phyloP scores from a whole-genome alignment of 2,797 vertebrate genomes.

The Pseudopleuronectes americanus region DNA sequence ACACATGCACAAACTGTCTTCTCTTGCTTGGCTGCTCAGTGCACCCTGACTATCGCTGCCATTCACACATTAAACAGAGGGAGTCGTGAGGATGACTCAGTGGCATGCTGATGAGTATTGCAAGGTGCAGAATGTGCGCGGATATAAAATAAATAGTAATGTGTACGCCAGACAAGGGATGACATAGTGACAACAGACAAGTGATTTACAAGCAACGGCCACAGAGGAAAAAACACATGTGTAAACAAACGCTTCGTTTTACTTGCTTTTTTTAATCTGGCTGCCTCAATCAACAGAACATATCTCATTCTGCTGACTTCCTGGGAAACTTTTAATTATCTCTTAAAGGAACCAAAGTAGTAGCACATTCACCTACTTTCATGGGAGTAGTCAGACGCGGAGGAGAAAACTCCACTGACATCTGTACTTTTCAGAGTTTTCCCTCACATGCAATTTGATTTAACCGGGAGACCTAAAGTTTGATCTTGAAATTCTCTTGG shows the following conservation, averaged over 20 bases:
- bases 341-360: conserved; percentile 30
- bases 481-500: conserved; percentile 12
- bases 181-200: conserved; percentile 27
- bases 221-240: conserved; percentile 70
- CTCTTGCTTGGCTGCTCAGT: conserved; percentile 42
- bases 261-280: conserved; percentile 49
- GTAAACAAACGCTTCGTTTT: conserved; percentile 67
- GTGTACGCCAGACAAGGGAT: conserved; percentile 44
- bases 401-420: conserved; percentile 4
- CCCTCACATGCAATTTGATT: not conserved
- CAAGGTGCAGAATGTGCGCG: conserved; percentile 35
- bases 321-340: conserved; percentile 63
- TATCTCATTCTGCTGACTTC: conserved; percentile 45
- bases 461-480: not conserved
- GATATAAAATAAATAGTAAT: conserved; percentile 57
- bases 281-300: conserved; percentile 59
- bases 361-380: conserved; percentile 8
- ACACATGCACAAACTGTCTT: not conserved
- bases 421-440: conserved; percentile 7
- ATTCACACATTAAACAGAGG: conserved; percentile 50
- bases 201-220: conserved; percentile 62
- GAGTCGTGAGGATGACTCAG: conserved; percentile 13
- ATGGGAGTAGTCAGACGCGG: not conserved
- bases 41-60: conserved; percentile 37
- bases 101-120: conserved; percentile 32